Evolutionary conservation across 2,888 invertebrate species (phyloP).

Genomic region (Leucoptera coffeella): DNA sequence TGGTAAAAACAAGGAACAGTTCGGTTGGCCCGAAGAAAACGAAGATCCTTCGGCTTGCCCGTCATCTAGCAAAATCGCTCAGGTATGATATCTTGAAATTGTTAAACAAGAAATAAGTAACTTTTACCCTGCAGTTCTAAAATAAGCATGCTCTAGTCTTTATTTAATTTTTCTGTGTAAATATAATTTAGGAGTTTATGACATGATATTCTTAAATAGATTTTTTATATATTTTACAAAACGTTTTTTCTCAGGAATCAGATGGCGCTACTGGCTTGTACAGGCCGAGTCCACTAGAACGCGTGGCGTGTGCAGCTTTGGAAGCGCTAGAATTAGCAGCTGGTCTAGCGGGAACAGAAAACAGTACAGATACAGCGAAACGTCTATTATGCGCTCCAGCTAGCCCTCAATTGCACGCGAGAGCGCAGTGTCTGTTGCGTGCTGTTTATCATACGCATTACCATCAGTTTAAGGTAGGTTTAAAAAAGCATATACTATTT

Average conservation of each 20-base stretch:
- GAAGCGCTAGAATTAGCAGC: conserved; percentile 37
- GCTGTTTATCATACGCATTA: conserved; percentile 72
- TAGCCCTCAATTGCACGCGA: conserved; percentile 28
- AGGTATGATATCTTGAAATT: conserved; percentile 15
- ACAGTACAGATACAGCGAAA: conserved; percentile 24
- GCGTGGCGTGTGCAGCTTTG: conserved; percentile 35
- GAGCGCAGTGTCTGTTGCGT: conserved; percentile 75
- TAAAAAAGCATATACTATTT: no score
- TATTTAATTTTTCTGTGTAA: no score
- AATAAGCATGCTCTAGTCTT: no score
- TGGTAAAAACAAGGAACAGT: conserved; percentile 90
- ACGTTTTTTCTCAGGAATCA: conserved; percentile 21
- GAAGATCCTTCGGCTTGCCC: conserved; percentile 63
- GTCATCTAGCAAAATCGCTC: conserved; percentile 35
- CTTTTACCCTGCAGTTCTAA: no score
- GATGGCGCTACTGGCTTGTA: conserved; percentile 21
- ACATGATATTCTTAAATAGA: no score
- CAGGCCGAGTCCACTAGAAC: conserved; percentile 36
- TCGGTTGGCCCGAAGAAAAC: conserved; percentile 95
- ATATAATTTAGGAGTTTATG: no score
- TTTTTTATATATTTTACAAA: no score
- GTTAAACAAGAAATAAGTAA: no score
- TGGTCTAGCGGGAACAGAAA: conserved; percentile 22
- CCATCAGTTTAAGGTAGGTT: conserved; percentile 74
- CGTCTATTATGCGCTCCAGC: conserved; percentile 36